Percentiles rank a stretch among this genome's conserved stretches.
Conservation (phyloP, 2,113 vertebrate genomes). For the Anarhynchus alexandrinus region DNA sequence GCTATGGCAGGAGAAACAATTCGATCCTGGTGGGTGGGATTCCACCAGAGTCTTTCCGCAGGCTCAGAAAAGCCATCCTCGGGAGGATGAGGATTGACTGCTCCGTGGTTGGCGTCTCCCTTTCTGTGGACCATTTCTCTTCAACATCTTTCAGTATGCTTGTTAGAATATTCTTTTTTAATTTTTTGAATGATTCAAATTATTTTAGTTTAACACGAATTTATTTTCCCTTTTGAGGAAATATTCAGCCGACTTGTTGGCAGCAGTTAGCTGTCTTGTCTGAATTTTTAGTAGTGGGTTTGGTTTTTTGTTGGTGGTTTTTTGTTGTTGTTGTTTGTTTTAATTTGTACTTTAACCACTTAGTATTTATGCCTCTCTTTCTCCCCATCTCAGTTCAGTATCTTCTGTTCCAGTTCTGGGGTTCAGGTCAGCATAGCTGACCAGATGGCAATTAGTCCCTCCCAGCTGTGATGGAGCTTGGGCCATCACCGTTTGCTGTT, state of each 20-base stretch:
- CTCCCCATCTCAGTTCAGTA: conserved; percentile 1
- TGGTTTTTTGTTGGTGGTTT: neutral
- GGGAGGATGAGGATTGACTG: neutral
- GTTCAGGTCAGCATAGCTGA: conserved; percentile 16
- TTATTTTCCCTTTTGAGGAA: conserved; percentile 69
- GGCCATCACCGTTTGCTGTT: neutral
- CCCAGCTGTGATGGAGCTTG: neutral
- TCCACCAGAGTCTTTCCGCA: neutral
- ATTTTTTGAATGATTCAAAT: conserved; percentile 15
- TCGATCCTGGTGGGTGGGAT: neutral
- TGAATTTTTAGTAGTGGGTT: conserved; percentile 9
- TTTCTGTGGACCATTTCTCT: conserved; percentile 14
- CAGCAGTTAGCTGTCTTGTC: conserved; percentile 47
- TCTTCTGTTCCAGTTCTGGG: neutral
- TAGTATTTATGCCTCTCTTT: conserved; percentile 9
- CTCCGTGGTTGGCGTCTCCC: neutral
- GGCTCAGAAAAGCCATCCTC: neutral
- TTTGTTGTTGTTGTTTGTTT: neutral
- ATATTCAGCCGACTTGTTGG: conserved; percentile 13
- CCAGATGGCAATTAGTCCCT: neutral
- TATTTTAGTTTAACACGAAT: conserved; percentile 10
- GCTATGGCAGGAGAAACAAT: neutral
- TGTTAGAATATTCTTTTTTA: neutral
- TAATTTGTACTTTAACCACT: neutral
- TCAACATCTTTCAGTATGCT: neutral